Conservation (phyloP, 2,797 vertebrate genomes). For the Ctenopoma multispine region DNA sequence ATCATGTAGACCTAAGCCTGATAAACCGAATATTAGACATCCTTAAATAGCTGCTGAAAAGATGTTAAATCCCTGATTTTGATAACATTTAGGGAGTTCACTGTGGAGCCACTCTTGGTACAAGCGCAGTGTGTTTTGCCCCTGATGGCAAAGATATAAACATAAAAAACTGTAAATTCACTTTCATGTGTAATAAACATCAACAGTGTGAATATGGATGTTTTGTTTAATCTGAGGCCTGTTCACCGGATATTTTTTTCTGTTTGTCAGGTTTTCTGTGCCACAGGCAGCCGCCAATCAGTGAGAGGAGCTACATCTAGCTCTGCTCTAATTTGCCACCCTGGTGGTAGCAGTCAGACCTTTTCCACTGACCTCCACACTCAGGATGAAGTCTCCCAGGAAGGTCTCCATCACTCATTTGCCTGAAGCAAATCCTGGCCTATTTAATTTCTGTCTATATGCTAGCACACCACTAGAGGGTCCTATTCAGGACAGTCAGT, state of each 20-base stretch:
- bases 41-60: too few relatives aligned
- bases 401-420: slow-evolving; percentile 68
- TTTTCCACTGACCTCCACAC: slow-evolving; percentile 68
- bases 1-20: too few relatives aligned
- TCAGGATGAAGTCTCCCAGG: slow-evolving; percentile 72
- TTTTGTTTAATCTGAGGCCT: not conserved
- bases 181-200: too few relatives aligned
- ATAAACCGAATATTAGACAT: too few relatives aligned
- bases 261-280: slow-evolving; percentile 87
- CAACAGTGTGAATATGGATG: too few relatives aligned
- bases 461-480: slow-evolving; percentile 84
- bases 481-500: slow-evolving; percentile 53
- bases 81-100: too few relatives aligned
- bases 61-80: too few relatives aligned
- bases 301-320: slow-evolving; percentile 78
- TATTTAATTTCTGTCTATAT: slow-evolving; percentile 69
- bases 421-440: slow-evolving; percentile 69
- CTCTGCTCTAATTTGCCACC: slow-evolving; percentile 71
- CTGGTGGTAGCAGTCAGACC: slow-evolving; percentile 63
- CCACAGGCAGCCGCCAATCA: slow-evolving; percentile 87
- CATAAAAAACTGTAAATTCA: too few relatives aligned
- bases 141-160: too few relatives aligned
- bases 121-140: too few relatives aligned
- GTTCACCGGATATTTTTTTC: not conserved
- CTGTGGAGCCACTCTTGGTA: too few relatives aligned